Conservation (phyloP, 2,113 vertebrate genomes). For the Hoplias malabaricus region DNA sequence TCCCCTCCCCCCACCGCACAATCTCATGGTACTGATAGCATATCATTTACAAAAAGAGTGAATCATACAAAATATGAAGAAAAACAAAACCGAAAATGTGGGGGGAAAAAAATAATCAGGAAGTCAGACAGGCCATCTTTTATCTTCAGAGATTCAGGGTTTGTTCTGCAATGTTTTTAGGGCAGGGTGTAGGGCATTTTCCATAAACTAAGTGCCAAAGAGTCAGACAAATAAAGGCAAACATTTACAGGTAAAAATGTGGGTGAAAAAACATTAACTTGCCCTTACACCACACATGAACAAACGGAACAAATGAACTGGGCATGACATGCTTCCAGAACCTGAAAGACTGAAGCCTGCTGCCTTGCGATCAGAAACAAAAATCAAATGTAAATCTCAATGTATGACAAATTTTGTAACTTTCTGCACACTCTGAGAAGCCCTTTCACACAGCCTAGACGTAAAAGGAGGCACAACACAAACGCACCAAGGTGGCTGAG, state of each 20-base stretch:
- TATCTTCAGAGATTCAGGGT: not conserved
- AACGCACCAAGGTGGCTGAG: not conserved
- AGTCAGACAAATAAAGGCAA: not conserved
- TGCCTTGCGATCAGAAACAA: conserved; percentile 15
- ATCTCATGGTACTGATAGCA: conserved; percentile 60
- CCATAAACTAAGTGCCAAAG: not conserved
- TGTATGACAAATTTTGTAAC: not conserved
- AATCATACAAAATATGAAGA: conserved; percentile 61
- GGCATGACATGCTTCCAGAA: not conserved
- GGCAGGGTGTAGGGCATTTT: not conserved
- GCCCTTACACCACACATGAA: not conserved
- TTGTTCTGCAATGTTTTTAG: conserved; percentile 4
- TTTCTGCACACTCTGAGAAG: not conserved
- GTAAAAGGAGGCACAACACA: not conserved
- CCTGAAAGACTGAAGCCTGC: not conserved
- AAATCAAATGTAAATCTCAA: not conserved
- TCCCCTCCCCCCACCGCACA: conserved; percentile 52
- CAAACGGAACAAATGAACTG: not conserved
- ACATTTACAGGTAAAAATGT: not conserved
- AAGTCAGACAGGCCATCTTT: not conserved
- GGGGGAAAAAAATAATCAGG: not conserved
- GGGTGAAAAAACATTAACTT: not conserved
- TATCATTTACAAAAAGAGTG: conserved; percentile 51
- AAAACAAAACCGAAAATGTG: conserved; percentile 29
- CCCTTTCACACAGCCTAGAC: conserved; percentile 7